phyloP scores from a whole-genome alignment of 2,113 vertebrate genomes.

The Cynoglossus semilaevis region DNA sequence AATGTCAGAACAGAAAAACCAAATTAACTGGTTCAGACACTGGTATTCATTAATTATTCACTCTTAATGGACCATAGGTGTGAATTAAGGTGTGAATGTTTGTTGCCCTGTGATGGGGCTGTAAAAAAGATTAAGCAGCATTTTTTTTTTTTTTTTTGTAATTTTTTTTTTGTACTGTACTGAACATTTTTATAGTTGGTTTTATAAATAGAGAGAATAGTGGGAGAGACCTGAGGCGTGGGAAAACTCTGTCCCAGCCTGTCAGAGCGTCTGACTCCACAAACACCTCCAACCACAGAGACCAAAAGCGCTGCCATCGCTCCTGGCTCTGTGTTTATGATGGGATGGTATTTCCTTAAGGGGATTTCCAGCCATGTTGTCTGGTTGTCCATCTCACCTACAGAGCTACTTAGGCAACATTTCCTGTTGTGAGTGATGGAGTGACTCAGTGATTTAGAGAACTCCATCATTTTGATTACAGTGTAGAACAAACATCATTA shows the following conservation, averaged over 20 bases:
- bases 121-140: too few species aligned
- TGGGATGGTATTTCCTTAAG: background rate
- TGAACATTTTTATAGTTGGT: conserved; percentile 1
- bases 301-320: conserved; percentile 2
- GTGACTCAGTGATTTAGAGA: conserved; percentile 1
- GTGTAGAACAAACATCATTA: too few species aligned
- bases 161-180: conserved; percentile 1
- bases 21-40: too few species aligned
- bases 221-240: conserved; percentile 20
- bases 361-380: conserved; percentile 7
- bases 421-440: conserved; percentile 4
- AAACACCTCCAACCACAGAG: conserved; percentile 30
- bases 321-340: background rate
- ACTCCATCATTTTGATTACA: too few species aligned
- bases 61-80: too few species aligned
- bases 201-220: conserved; percentile 22
- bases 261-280: conserved; percentile 7
- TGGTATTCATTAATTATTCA: too few species aligned
- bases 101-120: too few species aligned
- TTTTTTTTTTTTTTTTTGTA: too few species aligned
- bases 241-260: conserved; percentile 10
- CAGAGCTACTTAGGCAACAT: background rate
- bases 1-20: too few species aligned
- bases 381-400: conserved; percentile 7
- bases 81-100: too few species aligned